phyloP scores from a whole-genome alignment of 2,797 vertebrate species.

The Xenopus petersii region DNA sequence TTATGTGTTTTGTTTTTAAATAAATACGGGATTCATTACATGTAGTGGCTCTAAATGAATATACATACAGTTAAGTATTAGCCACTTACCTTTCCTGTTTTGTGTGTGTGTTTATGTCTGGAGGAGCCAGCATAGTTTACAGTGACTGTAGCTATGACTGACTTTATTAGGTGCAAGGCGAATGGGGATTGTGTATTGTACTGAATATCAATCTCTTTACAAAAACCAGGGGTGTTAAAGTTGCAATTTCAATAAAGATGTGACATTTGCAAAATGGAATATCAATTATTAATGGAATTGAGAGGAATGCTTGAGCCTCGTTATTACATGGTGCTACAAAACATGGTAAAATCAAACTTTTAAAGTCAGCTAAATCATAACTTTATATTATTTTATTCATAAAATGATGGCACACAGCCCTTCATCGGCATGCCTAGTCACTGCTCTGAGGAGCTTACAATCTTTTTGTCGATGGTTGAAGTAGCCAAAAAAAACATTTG shows the following conservation, averaged over 20 bases:
- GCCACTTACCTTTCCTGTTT: background rate
- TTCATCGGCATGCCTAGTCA: no score
- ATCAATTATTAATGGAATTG: background rate
- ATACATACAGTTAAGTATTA: background rate
- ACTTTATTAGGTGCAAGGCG: conserved; percentile 50
- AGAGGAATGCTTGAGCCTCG: background rate
- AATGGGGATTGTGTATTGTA: conserved; percentile 30
- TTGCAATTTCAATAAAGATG: background rate
- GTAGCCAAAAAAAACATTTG: no score
- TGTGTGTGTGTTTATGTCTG: background rate
- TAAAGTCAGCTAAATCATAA: no score
- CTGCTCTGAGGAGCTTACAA: no score
- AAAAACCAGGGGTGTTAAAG: conserved; percentile 18
- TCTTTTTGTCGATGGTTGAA: no score
- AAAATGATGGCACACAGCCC: no score
- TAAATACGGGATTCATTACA: background rate
- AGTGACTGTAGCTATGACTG: conserved; percentile 51
- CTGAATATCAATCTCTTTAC: conserved; percentile 33
- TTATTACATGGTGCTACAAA: no score
- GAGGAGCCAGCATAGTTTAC: conserved; percentile 42
- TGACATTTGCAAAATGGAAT: conserved; percentile 16
- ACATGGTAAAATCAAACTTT: no score
- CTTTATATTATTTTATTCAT: no score
- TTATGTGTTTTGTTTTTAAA: no score
- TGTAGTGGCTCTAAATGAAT: background rate